Evolutionary conservation across 2,888 invertebrate species (phyloP), one percentile per base, ranked within the genome.

Genomic region (Rhaphigaster nebulosa): DNA sequence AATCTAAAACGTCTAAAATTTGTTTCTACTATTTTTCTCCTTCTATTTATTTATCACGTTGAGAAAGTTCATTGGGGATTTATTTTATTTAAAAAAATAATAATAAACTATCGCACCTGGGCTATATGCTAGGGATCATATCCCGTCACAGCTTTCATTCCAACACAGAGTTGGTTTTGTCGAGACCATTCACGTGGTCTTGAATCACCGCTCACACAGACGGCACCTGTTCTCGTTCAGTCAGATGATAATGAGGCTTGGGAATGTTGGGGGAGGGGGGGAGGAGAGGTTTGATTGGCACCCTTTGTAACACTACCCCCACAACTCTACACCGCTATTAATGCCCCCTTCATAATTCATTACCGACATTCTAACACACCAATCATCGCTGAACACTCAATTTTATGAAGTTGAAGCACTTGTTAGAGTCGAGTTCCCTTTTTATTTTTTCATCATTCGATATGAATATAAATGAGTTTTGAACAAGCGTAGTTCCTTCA

Each of bases 281-380:
- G n/a, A n/a, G n/a, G n/a, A n/a, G n/a, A n/a, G n/a, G n/a, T 8
- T 65, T 60, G 29, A 29, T 65, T 13, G 65, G 65, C 15, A 70
- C 20, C 70, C 70, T 70, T 70, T 70, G 70, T 70, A 70, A 70
- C 70, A 70, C 70, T 34, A 70, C 70, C 70, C n/a, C 70, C 70
- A 34, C 70, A 70, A 20, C 70, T 6, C 70, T 70, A 70, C 70
- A 20, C 34, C 18, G 1, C 70, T 70, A 34, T 34, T 70, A 70
- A 34, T 70, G 6, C 8, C 34, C 70, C 70, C 70, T 70, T 70
- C 70, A 70, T 70, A 70, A 70, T 70, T 70, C 34, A 70, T 70
- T 70, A 20, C 70, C 18, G 18, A 0, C 34, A 18, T 18, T 0
- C 70, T 20, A 70, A 20, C 70, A 34, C 34, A 70, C 34, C 34